Conservation (phyloP, 1,140 invertebrate species). For the Nymphalis io region DNA sequence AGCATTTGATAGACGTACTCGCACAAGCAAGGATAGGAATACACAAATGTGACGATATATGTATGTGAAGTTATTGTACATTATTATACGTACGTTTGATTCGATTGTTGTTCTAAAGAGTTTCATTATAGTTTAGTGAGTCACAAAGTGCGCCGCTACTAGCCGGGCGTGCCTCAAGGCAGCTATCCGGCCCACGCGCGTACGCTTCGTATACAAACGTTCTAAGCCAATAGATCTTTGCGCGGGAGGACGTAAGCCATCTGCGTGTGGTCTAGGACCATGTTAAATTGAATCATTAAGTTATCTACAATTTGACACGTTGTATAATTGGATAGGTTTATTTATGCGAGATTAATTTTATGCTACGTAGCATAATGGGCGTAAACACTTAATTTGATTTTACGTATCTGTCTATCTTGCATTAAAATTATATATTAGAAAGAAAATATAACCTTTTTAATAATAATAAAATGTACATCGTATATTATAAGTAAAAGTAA, state of each 20-base stretch:
- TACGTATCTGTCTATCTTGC: neutral
- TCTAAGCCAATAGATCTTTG: slow-evolving; percentile 46
- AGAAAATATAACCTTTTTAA: neutral
- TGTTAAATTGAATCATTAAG: slow-evolving; percentile 63
- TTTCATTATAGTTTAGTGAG: slow-evolving; percentile 46
- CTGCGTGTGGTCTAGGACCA: slow-evolving; percentile 60
- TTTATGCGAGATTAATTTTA: slow-evolving; percentile 39
- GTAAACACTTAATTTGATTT: slow-evolving; percentile 13
- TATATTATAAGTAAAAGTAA: neutral
- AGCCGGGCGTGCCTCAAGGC: slow-evolving; percentile 53
- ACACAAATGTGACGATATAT: neutral
- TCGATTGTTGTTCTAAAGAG: slow-evolving; percentile 12
- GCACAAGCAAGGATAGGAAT: neutral
- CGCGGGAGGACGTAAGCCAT: slow-evolving; percentile 59
- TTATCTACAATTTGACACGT: slow-evolving; percentile 49
- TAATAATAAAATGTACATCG: neutral
- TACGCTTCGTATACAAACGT: slow-evolving; percentile 41
- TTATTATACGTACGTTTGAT: slow-evolving; percentile 11
- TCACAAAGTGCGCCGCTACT: slow-evolving; percentile 52
- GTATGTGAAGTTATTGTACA: neutral
- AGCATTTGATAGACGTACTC: slow-evolving; percentile 18
- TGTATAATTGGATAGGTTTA: slow-evolving; percentile 44
- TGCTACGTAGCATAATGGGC: slow-evolving; percentile 17
- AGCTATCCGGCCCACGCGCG: slow-evolving; percentile 50
- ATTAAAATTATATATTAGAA: neutral